Percentiles rank a stretch among this genome's conserved stretches.
phyloP scores from a whole-genome alignment of 2,113 vertebrate species.

The Channa maculata region DNA sequence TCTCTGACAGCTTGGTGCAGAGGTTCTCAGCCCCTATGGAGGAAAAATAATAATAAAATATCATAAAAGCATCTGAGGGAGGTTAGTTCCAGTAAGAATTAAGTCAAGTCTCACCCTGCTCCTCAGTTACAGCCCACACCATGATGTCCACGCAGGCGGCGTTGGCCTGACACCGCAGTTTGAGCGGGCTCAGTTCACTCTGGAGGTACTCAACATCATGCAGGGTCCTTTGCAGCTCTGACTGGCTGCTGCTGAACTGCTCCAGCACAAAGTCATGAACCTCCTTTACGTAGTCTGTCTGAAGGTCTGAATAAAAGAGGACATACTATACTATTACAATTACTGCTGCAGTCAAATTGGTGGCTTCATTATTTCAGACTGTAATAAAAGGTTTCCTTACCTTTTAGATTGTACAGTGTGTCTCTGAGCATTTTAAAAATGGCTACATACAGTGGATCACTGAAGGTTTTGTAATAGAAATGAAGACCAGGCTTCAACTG shows the following conservation, averaged over 20 bases:
- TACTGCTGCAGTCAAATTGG: background rate
- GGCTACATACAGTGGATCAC: constrained; percentile 94
- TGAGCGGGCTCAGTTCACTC: constrained; percentile 92
- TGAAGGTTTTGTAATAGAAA: constrained; percentile 92
- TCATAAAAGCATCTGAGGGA: too few relatives aligned
- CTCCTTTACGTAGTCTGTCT: constrained; percentile 94
- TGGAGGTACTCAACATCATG: constrained; percentile 94
- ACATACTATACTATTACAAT: background rate
- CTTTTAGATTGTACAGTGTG: constrained; percentile 94
- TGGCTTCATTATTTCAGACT: background rate
- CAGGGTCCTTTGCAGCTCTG: constrained; percentile 95
- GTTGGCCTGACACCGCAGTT: constrained; percentile 96
- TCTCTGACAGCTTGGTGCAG: constrained; percentile 96
- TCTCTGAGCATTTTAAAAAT: constrained; percentile 98
- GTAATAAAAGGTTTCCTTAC: constrained; percentile 69
- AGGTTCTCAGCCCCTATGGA: constrained; percentile 93
- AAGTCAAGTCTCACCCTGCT: constrained; percentile 87
- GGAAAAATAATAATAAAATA: background rate
- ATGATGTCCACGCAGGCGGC: constrained; percentile 98
- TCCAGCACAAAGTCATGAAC: constrained; percentile 98
- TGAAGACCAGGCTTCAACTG: constrained; percentile 85
- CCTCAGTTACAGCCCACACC: constrained; percentile 99
- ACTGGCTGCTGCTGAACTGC: constrained; percentile 96
- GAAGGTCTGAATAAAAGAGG: constrained; percentile 85
- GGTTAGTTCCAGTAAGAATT: background rate